Evolutionary conservation across 1,140 invertebrate species (phyloP).

Genomic region (Trichonephila clavata): DNA sequence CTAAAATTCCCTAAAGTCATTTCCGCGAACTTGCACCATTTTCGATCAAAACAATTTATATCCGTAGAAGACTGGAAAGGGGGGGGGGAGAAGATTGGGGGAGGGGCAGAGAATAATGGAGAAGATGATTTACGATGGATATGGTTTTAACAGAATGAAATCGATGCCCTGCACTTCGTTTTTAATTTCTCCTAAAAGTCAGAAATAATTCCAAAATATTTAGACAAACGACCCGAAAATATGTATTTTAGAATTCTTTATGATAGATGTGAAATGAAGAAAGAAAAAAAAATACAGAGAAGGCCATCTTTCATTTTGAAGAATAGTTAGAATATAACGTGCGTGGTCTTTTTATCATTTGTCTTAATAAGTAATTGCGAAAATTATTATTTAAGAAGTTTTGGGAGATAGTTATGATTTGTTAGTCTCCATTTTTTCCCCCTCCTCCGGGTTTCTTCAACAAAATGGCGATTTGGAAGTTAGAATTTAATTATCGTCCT

Average conservation of each 20-base stretch:
- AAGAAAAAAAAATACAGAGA: too few relatives aligned
- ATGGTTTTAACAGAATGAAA: constrained; percentile 6
- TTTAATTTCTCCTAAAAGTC: constrained; percentile 47
- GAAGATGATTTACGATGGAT: constrained; percentile 21
- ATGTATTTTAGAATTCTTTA: constrained; percentile 36
- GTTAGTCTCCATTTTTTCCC: too few relatives aligned
- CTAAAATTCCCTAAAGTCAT: not conserved
- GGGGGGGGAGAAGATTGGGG: not conserved
- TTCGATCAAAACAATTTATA: not conserved
- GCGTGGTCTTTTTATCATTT: not conserved
- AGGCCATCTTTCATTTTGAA: not conserved
- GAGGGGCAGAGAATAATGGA: constrained; percentile 12
- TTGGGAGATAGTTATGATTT: too few relatives aligned
- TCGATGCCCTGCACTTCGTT: not conserved
- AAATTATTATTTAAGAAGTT: not conserved
- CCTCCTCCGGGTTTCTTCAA: too few relatives aligned
- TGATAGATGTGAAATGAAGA: not conserved
- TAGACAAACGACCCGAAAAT: constrained; percentile 31
- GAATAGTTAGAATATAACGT: constrained; percentile 14
- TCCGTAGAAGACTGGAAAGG: not conserved
- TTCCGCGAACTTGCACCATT: not conserved
- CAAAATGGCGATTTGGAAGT: too few relatives aligned
- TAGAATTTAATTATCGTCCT: too few relatives aligned
- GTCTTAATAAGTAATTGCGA: not conserved
- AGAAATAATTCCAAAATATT: constrained; percentile 29